Evolutionary conservation across 92 coral and sea anemone species (phyloP).

Genomic region (Metridium senile): DNA sequence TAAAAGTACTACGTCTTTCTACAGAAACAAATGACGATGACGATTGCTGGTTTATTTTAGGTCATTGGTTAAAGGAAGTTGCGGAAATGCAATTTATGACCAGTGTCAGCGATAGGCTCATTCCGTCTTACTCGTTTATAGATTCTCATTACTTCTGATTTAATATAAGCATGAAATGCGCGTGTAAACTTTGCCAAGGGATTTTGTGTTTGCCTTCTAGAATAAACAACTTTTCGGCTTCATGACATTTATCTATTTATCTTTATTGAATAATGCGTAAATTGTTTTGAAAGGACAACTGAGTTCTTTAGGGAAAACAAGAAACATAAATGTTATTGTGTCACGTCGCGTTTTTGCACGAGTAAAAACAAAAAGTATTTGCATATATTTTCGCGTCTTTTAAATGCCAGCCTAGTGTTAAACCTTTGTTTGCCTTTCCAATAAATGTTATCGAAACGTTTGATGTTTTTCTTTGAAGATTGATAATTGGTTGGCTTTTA

Average conservation of each 20-base stretch:
- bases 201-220: conserved; percentile 12
- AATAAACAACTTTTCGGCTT: conserved; percentile 23
- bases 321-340: conserved; percentile 2
- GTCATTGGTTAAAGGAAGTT: not conserved
- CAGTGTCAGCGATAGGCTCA: not conserved
- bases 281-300: not conserved
- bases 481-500: not conserved
- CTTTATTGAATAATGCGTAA: conserved; percentile 2
- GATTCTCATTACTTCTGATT: conserved; percentile 4
- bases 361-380: conserved; percentile 4
- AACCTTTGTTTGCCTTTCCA: not conserved
- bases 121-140: not conserved
- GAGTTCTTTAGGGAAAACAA: not conserved
- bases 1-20: too few relatives aligned
- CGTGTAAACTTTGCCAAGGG: conserved; percentile 26
- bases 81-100: not conserved
- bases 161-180: conserved; percentile 21
- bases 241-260: conserved; percentile 7
- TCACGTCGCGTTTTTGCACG: not conserved
- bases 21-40: too few relatives aligned
- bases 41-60: not conserved
- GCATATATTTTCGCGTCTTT: not conserved
- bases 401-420: not conserved
- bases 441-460: not conserved
- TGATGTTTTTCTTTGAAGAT: not conserved